Evolutionary conservation across 2,113 vertebrate species (phyloP).

Genomic region (Xenopus laevis): DNA sequence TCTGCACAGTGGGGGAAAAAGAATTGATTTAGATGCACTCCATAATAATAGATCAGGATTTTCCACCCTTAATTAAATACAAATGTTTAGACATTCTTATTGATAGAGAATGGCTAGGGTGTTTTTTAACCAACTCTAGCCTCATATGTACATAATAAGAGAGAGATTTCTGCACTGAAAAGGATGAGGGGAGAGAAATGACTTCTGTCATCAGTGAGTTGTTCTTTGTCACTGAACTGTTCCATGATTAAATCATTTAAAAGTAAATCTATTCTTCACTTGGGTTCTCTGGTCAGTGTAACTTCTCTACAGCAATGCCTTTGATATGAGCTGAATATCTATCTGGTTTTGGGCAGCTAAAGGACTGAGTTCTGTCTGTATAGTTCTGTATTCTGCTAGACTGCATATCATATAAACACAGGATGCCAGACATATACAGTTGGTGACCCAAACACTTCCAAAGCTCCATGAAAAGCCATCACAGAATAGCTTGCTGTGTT

Average conservation of each 20-base stretch:
- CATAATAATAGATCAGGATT: constrained; percentile 42
- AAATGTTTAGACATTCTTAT: constrained; percentile 43
- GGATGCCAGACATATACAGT: constrained; percentile 5
- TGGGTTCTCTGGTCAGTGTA: constrained; percentile 39
- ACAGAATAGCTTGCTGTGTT: constrained; percentile 38
- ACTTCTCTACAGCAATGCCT: constrained; percentile 51
- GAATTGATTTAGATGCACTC: constrained; percentile 46
- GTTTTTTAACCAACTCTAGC: not conserved
- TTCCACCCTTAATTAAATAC: constrained; percentile 34
- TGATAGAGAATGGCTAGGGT: not conserved
- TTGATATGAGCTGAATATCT: constrained; percentile 36
- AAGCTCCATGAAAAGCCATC: constrained; percentile 48
- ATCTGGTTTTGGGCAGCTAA: not conserved
- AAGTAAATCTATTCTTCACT: constrained; percentile 51
- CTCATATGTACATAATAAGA: not conserved
- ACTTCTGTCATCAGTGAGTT: constrained; percentile 22
- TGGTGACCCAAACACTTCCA: constrained; percentile 7
- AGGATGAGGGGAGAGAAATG: not conserved
- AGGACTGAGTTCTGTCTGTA: not conserved
- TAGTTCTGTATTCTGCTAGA: not conserved
- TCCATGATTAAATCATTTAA: constrained; percentile 56
- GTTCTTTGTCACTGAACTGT: constrained; percentile 43
- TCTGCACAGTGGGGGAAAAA: constrained; percentile 38
- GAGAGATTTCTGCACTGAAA: not conserved
- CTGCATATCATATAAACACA: constrained; percentile 25